Percentiles rank a stretch among this genome's conserved stretches.
phyloP scores from a whole-genome alignment of 2,113 vertebrate species.

The Siphamia tubifer region DNA sequence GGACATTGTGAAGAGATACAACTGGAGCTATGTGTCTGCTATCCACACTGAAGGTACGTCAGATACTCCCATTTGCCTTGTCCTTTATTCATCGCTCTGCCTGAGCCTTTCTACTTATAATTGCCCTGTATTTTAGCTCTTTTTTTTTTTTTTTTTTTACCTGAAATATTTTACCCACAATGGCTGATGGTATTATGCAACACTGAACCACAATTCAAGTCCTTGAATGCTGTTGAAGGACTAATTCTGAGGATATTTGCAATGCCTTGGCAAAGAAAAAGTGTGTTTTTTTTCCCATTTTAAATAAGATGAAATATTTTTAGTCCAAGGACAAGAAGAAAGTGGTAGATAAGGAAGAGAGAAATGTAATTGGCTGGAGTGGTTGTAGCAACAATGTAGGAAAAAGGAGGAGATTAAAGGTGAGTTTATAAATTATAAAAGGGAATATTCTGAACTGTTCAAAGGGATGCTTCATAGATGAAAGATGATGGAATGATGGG shows the following conservation, averaged over 20 bases:
- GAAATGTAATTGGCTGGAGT: neutral
- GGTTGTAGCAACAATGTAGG: neutral
- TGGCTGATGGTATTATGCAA: neutral
- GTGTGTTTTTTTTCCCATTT: neutral
- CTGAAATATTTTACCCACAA: neutral
- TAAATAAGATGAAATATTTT: neutral
- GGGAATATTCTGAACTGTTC: neutral
- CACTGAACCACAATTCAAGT: neutral
- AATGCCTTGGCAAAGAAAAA: neutral
- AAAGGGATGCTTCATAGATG: too few relatives aligned
- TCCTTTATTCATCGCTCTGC: neutral
- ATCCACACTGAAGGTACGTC: conserved; percentile 93
- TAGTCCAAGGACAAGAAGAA: neutral
- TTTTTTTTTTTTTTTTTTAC: conserved; percentile 6
- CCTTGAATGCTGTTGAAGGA: neutral
- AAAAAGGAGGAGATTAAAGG: neutral
- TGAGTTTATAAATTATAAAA: conserved; percentile 2
- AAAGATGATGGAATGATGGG: neutral
- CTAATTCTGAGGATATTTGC: neutral
- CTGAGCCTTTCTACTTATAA: neutral
- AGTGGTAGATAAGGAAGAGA: neutral
- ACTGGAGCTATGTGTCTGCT: conserved; percentile 98
- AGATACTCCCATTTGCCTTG: neutral
- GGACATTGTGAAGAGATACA: conserved; percentile 98
- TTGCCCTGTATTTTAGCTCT: neutral